A percentile compares a stretch with the other conserved stretches of the same genome.
phyloP scores from a whole-genome alignment of 2,113 vertebrate species.

The Fregetta grallaria region DNA sequence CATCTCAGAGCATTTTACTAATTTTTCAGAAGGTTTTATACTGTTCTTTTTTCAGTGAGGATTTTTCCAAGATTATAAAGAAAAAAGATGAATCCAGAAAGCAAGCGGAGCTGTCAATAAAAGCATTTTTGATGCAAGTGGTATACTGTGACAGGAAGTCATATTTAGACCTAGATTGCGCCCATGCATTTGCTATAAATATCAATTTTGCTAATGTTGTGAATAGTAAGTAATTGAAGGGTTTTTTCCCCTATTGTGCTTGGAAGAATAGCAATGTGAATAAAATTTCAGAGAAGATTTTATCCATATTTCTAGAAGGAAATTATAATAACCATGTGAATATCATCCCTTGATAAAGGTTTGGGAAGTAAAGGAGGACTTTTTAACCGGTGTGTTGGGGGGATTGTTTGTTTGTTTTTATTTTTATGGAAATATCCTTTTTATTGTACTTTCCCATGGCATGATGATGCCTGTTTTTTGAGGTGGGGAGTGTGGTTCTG shows the following conservation, averaged over 20 bases:
- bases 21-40: slow-evolving; percentile 37
- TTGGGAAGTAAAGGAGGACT: not conserved
- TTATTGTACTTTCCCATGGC: not conserved
- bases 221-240: slow-evolving; percentile 13
- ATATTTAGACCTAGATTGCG: not conserved
- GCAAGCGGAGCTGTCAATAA: not conserved
- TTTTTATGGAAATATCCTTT: not conserved
- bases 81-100: not conserved
- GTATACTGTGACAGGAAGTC: slow-evolving; percentile 17
- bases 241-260: not conserved
- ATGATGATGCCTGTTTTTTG: not conserved
- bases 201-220: slow-evolving; percentile 26
- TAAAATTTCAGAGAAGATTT: not conserved
- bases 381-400: not conserved
- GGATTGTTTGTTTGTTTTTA: not conserved
- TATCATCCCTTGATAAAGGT: not conserved
- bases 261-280: not conserved
- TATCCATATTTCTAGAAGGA: not conserved
- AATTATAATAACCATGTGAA: not conserved
- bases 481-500: not conserved
- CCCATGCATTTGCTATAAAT: slow-evolving; percentile 34
- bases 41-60: not conserved
- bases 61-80: slow-evolving; percentile 28
- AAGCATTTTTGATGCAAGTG: not conserved
- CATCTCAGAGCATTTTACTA: slow-evolving; percentile 36